Conservation (phyloP, 2,113 vertebrate species). For the Xerus inauris region DNA sequence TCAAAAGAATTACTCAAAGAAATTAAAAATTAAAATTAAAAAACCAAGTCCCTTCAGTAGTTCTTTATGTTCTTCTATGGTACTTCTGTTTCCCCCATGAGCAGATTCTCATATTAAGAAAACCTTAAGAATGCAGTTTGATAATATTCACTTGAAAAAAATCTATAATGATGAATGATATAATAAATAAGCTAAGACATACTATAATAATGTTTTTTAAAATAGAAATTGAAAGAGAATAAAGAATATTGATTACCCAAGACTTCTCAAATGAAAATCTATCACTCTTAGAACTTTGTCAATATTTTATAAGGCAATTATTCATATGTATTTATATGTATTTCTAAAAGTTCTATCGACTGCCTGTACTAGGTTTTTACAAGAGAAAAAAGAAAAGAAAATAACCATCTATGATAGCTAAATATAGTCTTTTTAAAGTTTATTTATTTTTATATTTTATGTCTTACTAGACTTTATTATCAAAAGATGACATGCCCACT, state of each 20-base stretch:
- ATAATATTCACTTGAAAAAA: conserved; percentile 57
- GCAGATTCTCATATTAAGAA: background rate
- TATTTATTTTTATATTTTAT: conserved; percentile 82
- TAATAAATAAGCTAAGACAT: conserved; percentile 40
- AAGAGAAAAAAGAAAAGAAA: conserved; percentile 56
- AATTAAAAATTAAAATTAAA: conserved; percentile 59
- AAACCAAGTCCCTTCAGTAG: background rate
- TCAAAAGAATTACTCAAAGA: conserved; percentile 49
- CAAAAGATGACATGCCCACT: conserved; percentile 84
- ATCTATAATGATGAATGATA: conserved; percentile 51
- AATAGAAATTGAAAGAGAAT: conserved; percentile 46
- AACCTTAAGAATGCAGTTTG: background rate
- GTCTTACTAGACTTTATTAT: conserved; percentile 79
- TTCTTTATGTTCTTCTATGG: background rate
- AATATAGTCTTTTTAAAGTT: conserved; percentile 67
- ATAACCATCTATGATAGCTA: conserved; percentile 55
- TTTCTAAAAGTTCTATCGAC: conserved; percentile 29
- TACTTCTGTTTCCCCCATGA: background rate
- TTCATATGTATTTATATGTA: conserved; percentile 21
- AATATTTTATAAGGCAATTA: conserved; percentile 49
- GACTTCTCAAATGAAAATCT: conserved; percentile 14
- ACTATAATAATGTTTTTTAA: conserved; percentile 51
- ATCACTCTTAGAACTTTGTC: conserved; percentile 8
- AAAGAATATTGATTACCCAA: conserved; percentile 29
- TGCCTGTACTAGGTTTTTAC: background rate